Evolutionary conservation across 2,113 vertebrate species (phyloP), one percentile per base, ranked within the genome.

Genomic region (Aptenodytes patagonicus): DNA sequence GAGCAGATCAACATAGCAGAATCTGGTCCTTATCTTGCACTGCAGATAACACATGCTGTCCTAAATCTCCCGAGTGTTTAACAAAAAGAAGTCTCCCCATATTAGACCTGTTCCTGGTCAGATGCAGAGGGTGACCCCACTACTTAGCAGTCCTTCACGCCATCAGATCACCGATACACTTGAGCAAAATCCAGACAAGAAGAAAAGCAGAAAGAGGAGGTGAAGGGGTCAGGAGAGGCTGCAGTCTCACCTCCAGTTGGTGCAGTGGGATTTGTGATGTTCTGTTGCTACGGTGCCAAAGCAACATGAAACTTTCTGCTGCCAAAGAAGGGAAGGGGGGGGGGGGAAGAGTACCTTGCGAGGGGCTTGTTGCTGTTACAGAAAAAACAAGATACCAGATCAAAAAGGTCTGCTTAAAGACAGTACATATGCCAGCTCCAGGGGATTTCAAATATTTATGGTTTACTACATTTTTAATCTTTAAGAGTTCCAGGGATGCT

Each of bases 391-490:
- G 95, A 98, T 83, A 96, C 96, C 90, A 97, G 96, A 98, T 98
- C 98, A 98, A 98, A 98, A 98, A 97, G 96, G 90, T 97, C 88
- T 97, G 81, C 92, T 97, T 98, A 97, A 98, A 98, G 97, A 98
- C 66, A 97, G 98, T 96, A 98, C 97, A 97, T 92, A 96, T 97
- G 93, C 95, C 90, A 97, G 97, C 98, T 98, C 92, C 86, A 87
- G 96, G 98, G 97, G 95, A 95, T 97, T 97, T 98, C 97, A 98
- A 98, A 98, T 98, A 98, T 98, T 98, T 98, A 98, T 98, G 84
- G 87, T 97, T 96, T 86, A 89, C 96, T 98, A 94, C 97, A 98
- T 98, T 98, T 98, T 98, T 98, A 96, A 98, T 98, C 97, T 97
- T 84, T 88, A 79, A 94, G 97, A 97, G 94, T 96, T 97, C 93